Evolutionary conservation across 2,797 vertebrate genomes (phyloP).

Genomic region (Miichthys miiuy): DNA sequence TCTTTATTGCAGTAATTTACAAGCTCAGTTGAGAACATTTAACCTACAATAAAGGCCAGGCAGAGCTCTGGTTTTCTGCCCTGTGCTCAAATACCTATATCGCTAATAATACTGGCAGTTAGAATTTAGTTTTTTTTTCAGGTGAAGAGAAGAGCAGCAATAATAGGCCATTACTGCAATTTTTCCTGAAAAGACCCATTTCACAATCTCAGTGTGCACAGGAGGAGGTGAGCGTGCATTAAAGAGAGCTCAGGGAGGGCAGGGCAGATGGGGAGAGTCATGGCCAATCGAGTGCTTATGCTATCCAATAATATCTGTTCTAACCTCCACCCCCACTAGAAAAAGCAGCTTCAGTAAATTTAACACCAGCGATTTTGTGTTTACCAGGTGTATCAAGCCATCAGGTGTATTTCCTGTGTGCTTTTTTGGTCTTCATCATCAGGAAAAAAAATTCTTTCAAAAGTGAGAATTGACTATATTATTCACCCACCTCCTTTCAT

Average conservation of each 20-base stretch:
- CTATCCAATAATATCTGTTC: constrained; percentile 30
- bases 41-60: constrained; percentile 54
- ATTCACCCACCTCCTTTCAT: constrained; percentile 5
- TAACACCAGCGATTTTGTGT: not conserved
- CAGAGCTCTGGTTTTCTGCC: constrained; percentile 38
- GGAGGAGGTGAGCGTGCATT: constrained; percentile 61
- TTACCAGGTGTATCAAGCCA: constrained; percentile 12
- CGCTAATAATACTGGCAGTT: constrained; percentile 58
- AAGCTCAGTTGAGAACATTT: constrained; percentile 62
- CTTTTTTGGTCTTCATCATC: not conserved
- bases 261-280: constrained; percentile 32
- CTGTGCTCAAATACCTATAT: constrained; percentile 59
- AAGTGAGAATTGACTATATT: constrained; percentile 3
- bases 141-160: constrained; percentile 55
- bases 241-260: constrained; percentile 49
- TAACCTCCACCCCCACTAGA: not conserved
- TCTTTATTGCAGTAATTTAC: constrained; percentile 67
- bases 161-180: constrained; percentile 74
- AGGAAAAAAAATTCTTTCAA: constrained; percentile 12
- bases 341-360: not conserved
- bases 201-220: constrained; percentile 56
- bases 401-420: not conserved
- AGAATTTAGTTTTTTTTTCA: constrained; percentile 49
- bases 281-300: constrained; percentile 20
- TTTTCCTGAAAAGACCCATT: constrained; percentile 69